phyloP scores from a whole-genome alignment of 37 sponge, comb jelly and placozoan genomes.

The Hormiphora californensis region DNA sequence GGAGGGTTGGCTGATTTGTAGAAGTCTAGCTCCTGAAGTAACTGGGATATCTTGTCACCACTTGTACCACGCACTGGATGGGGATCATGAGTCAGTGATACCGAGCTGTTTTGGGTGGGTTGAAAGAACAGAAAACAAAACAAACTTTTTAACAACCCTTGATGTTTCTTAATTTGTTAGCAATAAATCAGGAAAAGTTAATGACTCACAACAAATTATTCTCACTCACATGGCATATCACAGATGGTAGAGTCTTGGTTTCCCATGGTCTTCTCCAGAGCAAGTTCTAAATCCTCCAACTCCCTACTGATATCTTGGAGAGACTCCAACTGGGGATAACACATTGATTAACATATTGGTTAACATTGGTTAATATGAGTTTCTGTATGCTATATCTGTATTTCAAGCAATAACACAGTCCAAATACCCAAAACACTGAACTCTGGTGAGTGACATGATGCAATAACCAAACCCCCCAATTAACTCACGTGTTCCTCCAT shows the following conservation, averaged over 20 bases:
- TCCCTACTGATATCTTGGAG: constrained; percentile 8
- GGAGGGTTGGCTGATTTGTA: neutral
- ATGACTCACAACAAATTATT: neutral
- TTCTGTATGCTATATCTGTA: no score
- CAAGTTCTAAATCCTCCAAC: neutral
- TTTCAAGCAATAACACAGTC: no score
- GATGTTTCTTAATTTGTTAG: no score
- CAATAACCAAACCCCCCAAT: neutral
- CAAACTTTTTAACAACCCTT: no score
- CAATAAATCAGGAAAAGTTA: no score
- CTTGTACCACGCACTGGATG: constrained; percentile 37
- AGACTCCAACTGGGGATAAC: constrained; percentile 4
- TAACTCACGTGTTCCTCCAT: constrained; percentile 42
- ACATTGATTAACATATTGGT: neutral
- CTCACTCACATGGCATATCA: constrained; percentile 1
- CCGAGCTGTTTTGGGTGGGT: no score
- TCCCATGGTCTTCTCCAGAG: constrained; percentile 51
- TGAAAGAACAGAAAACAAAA: no score
- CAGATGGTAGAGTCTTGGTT: neutral
- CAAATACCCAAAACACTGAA: neutral
- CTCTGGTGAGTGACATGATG: neutral
- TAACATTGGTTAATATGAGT: no score
- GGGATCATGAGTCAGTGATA: no score
- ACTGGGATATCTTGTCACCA: constrained; percentile 45
- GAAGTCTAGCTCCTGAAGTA: constrained; percentile 41